Conservation (phyloP, 2,797 vertebrate species). For the Phyllotis vaccarum region DNA sequence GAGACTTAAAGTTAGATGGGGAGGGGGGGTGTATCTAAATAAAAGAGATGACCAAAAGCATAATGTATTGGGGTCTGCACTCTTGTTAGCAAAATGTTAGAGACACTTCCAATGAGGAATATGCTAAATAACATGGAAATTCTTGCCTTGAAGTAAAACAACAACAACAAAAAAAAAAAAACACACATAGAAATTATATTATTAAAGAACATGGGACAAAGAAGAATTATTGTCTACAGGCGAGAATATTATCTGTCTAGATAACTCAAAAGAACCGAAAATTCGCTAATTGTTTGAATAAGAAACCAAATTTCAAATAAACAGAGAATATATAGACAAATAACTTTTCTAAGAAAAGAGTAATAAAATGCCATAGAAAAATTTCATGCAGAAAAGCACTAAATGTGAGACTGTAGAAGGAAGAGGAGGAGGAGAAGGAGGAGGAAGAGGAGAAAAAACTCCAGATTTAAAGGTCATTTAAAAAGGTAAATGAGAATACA, state of each 20-base stretch:
- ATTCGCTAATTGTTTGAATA: not conserved
- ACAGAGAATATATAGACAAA: conserved; percentile 42
- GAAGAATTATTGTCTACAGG: not conserved
- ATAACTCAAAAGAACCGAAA: not conserved
- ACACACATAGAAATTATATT: not conserved
- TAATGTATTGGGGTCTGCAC: not conserved
- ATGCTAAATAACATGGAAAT: not conserved
- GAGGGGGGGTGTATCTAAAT: not conserved
- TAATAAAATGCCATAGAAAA: conserved; percentile 37
- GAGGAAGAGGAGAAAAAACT: not conserved
- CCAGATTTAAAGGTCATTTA: not conserved
- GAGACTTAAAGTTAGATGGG: not conserved
- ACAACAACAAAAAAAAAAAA: too few species aligned
- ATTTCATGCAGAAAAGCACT: not conserved
- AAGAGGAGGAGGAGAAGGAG: not conserved
- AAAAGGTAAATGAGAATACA: not conserved
- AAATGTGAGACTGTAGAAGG: not conserved
- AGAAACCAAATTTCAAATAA: conserved; percentile 16
- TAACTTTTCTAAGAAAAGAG: not conserved
- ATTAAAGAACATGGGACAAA: not conserved
- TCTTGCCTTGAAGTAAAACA: conserved; percentile 18
- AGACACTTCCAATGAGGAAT: conserved; percentile 8
- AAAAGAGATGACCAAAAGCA: not conserved
- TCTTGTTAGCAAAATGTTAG: not conserved
- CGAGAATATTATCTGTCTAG: not conserved